phyloP scores from a whole-genome alignment of 2,113 vertebrate species.

The Empidonax alnorum region DNA sequence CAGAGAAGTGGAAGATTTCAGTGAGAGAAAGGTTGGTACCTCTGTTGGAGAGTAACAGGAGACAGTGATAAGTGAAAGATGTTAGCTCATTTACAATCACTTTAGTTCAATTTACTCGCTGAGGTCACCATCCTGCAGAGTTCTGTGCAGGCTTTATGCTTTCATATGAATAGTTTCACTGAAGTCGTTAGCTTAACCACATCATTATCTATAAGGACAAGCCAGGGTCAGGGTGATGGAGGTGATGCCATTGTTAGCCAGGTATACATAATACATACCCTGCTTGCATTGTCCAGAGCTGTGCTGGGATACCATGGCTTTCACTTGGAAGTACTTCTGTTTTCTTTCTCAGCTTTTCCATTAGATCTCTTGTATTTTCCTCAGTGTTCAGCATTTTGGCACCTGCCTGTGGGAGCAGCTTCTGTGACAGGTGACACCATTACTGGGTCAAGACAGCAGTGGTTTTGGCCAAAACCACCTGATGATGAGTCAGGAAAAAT shows the following conservation, averaged over 20 bases:
- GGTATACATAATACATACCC: neutral
- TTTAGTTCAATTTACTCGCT: conserved; percentile 51
- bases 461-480: neutral
- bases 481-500: neutral
- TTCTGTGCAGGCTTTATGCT: conserved; percentile 3
- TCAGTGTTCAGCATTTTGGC: neutral
- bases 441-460: neutral
- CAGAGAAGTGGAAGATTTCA: conserved; percentile 64
- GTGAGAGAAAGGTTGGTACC: conserved; percentile 37
- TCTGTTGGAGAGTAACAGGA: conserved; percentile 34
- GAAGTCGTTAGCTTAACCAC: conserved; percentile 19
- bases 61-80: conserved; percentile 57
- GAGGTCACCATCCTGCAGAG: conserved; percentile 9
- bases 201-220: neutral
- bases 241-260: conserved; percentile 20
- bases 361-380: neutral
- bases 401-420: neutral
- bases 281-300: neutral
- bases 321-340: neutral
- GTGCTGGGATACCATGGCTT: neutral
- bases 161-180: neutral
- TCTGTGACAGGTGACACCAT: neutral
- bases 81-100: conserved; percentile 65
- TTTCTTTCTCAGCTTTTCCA: neutral
- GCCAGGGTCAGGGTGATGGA: neutral